Evolutionary conservation across 2,113 vertebrate species (phyloP), one percentile per base, ranked within the genome.

Genomic region (Ailurus styani): DNA sequence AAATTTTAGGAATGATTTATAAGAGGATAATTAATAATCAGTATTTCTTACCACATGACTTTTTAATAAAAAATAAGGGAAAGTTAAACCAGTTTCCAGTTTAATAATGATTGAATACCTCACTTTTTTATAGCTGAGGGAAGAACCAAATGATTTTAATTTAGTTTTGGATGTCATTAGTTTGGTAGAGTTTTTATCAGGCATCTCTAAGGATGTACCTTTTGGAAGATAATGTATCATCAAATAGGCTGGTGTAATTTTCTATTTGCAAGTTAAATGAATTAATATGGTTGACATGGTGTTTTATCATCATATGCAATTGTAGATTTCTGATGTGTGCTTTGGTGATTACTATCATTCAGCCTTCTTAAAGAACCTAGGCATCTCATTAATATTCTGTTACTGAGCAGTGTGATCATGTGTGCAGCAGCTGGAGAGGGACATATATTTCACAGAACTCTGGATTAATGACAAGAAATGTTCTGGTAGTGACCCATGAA

Each of bases 391-490:
- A 75, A 79, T 81, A 86, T 85, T 96, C 81, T 57, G 60, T 78
- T 95, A 62, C 40, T 88, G 34, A 87, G 47, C 62, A 66, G 40
- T 23, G 18, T 5, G 13, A 79, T 88, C 62, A 89, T 89, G 81
- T 75, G 13, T 52, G 29, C 47, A 94, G 78, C 8, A 70, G 55
- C 84, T 96, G 29, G 77, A 91, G 34, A 82, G 68, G 18, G 60
- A 77, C 77, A 40, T 88, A 31, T 84, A 89, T 81, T 96, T 96
- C 47, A 85, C 25, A 68, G 75, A 77, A 91, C 37, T 91, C 42
- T 91, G 54, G 57, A 83, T 97, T 83, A 90, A 72, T 57, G 55
- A 82, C 27, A 94, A 89, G 78, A 96, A 96, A 77, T 81, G 11
- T 42, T 81, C 90, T 93, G 37, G 50, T 90, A 93, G 90, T 93